A percentile compares a stretch with the other conserved stretches of the same genome.
Evolutionary conservation across 2,888 invertebrate genomes (phyloP).

Genomic region (Pachymerium ferrugineum): DNA sequence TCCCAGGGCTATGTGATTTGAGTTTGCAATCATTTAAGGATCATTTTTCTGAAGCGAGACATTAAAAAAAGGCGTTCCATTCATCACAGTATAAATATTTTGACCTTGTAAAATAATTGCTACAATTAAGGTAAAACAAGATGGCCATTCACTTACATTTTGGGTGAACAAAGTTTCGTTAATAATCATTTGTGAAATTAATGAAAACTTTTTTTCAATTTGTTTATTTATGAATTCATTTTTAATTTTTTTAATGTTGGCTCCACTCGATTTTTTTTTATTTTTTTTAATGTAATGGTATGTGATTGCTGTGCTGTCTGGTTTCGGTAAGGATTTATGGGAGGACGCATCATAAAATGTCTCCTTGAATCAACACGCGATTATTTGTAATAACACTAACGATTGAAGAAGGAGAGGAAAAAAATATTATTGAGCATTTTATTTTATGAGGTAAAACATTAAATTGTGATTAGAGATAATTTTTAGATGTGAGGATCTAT

Average conservation of each 20-base stretch:
- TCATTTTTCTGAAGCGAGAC: background rate
- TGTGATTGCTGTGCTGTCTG: constrained; percentile 8
- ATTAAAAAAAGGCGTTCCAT: constrained; percentile 13
- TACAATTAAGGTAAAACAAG: background rate
- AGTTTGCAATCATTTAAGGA: too few species aligned
- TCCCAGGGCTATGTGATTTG: background rate
- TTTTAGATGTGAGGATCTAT: background rate
- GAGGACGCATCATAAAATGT: background rate
- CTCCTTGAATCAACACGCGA: background rate
- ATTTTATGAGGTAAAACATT: too few species aligned
- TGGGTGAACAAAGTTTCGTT: background rate
- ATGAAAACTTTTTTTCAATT: too few species aligned
- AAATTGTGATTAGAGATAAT: background rate
- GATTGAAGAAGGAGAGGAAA: background rate
- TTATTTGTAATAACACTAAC: too few species aligned
- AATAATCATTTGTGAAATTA: too few species aligned
- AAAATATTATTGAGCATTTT: background rate
- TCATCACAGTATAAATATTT: background rate
- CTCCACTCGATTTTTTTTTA: too few species aligned
- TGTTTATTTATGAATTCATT: too few species aligned
- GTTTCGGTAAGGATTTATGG: background rate
- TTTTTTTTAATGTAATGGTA: background rate
- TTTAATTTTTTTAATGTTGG: too few species aligned
- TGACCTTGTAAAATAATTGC: constrained; percentile 2
- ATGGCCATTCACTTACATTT: too few species aligned